Evolutionary conservation across 2,888 invertebrate genomes (phyloP).

Genomic region (Cordilura impudica): DNA sequence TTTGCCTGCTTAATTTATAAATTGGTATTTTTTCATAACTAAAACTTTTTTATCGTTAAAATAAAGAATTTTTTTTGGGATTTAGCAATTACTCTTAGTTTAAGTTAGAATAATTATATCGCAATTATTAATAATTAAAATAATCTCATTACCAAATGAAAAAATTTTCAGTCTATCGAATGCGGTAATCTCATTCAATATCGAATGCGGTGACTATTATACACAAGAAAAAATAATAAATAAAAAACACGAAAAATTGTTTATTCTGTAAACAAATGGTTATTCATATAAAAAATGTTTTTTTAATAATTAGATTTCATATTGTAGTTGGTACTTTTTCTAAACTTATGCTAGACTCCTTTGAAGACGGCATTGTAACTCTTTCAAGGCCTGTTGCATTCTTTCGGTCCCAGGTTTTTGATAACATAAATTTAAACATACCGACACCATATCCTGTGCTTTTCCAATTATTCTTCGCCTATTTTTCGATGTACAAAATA

Average conservation of each 20-base stretch:
- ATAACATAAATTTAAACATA: constrained; percentile 86
- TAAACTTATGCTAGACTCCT: constrained; percentile 65
- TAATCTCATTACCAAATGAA: too few species aligned
- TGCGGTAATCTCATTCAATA: too few species aligned
- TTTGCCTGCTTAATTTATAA: too few species aligned
- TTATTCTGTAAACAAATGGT: not conserved
- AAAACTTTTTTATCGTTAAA: too few species aligned
- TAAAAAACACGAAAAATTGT: not conserved
- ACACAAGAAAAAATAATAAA: too few species aligned
- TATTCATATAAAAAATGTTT: not conserved
- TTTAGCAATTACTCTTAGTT: too few species aligned
- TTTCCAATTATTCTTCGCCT: constrained; percentile 84
- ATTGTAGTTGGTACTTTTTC: not conserved
- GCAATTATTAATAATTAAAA: too few species aligned
- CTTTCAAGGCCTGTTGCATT: constrained; percentile 80
- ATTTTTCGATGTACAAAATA: constrained; percentile 67
- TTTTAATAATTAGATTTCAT: not conserved
- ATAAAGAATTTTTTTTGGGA: too few species aligned
- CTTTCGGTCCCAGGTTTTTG: constrained; percentile 84
- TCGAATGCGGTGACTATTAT: too few species aligned
- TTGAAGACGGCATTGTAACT: constrained; percentile 76
- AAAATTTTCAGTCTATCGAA: too few species aligned
- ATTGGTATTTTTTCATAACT: too few species aligned
- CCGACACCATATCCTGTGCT: constrained; percentile 86
- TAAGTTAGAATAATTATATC: too few species aligned